Percentiles rank a stretch among this genome's conserved stretches.
These are phyloP conservation scores for Acanthis flammea DNA, from an alignment of 2,797 vertebrate genomes.

Conservation along the genomic window DNA sequence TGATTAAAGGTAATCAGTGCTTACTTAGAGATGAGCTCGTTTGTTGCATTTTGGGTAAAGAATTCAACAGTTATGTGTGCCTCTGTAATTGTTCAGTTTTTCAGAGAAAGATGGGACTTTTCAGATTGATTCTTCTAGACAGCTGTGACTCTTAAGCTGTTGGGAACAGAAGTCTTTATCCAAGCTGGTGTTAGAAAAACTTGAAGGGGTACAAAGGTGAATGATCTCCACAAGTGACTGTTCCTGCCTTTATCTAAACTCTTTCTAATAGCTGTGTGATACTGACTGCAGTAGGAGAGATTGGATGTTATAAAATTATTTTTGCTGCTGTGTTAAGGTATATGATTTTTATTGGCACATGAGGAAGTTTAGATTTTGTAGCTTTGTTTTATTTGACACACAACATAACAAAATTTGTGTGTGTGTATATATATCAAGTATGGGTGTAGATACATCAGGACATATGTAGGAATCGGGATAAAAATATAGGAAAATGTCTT, in stretches of 20 bases:
- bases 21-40: not conserved
- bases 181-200: not conserved
- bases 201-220: not conserved
- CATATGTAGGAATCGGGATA: not conserved
- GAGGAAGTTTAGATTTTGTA: not conserved
- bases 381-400: not conserved
- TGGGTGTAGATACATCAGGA: not conserved
- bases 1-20: not conserved
- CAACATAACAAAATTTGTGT: not conserved
- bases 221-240: not conserved
- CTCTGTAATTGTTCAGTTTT: not conserved
- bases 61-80: not conserved
- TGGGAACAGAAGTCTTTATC: not conserved
- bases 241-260: not conserved
- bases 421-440: not conserved
- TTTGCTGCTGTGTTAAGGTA: not conserved
- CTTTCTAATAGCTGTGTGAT: not conserved
- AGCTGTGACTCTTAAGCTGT: not conserved
- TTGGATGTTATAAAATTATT: not conserved
- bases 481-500: not conserved
- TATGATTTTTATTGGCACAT: not conserved
- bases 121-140: not conserved
- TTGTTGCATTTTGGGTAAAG: not conserved
- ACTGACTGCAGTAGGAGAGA: not conserved
- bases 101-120: not conserved